These are phyloP conservation scores for Cossypha heuglini DNA, from an alignment of 2,797 vertebrate species.

Conservation along the genomic window DNA sequence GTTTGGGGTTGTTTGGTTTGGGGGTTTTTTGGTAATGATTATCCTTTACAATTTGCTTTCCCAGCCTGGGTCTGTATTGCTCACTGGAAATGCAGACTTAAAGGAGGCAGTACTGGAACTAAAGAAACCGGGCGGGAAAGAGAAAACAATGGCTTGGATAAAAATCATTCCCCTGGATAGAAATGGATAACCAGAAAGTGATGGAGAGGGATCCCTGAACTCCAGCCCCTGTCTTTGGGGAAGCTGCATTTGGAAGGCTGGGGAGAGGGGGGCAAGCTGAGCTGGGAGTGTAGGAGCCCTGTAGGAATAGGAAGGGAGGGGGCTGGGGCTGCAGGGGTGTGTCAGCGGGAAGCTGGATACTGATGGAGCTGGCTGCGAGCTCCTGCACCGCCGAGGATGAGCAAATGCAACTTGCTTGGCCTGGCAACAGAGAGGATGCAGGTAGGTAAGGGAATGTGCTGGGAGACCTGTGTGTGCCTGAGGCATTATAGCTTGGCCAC, in stretches of 20 bases:
- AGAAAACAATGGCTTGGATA: conserved; percentile 13
- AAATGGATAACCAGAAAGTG: not conserved
- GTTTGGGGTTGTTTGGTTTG: not conserved
- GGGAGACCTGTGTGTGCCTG: not conserved
- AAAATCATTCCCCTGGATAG: not conserved
- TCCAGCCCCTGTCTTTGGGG: not conserved
- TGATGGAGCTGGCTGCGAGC: accelerated
- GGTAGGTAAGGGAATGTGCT: not conserved
- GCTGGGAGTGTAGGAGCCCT: accelerated
- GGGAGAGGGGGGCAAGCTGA: accelerated
- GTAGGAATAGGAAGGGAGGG: not conserved
- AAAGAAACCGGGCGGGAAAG: conserved; percentile 18
- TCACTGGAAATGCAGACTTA: not conserved
- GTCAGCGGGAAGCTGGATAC: accelerated
- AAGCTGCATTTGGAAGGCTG: not conserved
- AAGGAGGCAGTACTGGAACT: not conserved
- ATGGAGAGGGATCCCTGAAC: not conserved
- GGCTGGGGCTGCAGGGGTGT: not conserved
- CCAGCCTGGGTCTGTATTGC: not conserved
- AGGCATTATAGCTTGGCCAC: not conserved
- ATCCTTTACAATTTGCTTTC: not conserved
- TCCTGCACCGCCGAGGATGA: accelerated
- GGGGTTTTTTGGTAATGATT: not conserved
- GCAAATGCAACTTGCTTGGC: not conserved
- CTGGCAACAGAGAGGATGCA: not conserved